These are phyloP conservation scores for Chlorospingus semifuscus DNA, from an alignment of 2,797 vertebrate genomes.

Conservation along the genomic window DNA sequence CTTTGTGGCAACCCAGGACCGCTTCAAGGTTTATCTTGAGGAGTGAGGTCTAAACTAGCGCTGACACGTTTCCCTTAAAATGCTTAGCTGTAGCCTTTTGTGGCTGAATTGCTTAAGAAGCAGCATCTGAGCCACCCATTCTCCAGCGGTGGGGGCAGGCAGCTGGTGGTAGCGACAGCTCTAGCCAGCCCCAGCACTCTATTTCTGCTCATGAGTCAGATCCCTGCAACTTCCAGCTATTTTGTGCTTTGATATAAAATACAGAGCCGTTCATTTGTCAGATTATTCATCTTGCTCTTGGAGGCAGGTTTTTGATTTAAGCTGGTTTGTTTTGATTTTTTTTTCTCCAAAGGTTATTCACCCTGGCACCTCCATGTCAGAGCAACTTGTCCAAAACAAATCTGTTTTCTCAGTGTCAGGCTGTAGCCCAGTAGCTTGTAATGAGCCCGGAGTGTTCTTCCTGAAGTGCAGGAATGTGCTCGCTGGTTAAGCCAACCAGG, in stretches of 20 bases:
- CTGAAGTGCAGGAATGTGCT: conserved; percentile 43
- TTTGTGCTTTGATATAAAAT: background rate
- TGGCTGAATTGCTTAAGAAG: conserved; percentile 9
- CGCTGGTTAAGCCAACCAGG: conserved; percentile 30
- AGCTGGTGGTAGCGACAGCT: background rate
- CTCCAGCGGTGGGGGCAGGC: background rate
- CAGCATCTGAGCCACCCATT: background rate
- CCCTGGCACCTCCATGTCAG: conserved; percentile 2
- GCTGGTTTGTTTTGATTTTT: background rate
- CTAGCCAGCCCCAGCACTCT: background rate
- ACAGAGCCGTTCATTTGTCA: background rate
- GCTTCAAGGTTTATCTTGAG: background rate
- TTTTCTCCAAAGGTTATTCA: background rate
- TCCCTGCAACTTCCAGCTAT: background rate
- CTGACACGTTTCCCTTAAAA: conserved; percentile 3
- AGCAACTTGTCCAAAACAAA: conserved; percentile 45
- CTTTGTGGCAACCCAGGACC: background rate
- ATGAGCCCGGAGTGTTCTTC: conserved; percentile 8
- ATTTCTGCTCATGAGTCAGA: conserved; percentile 46
- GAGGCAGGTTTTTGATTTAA: background rate
- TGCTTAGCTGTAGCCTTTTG: background rate
- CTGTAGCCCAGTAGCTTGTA: background rate
- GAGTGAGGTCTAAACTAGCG: background rate
- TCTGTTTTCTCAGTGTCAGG: conserved; percentile 23
- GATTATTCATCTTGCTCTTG: conserved; percentile 30